Evolutionary conservation across 2,888 invertebrate species (phyloP).

Genomic region (Diogma glabrata): DNA sequence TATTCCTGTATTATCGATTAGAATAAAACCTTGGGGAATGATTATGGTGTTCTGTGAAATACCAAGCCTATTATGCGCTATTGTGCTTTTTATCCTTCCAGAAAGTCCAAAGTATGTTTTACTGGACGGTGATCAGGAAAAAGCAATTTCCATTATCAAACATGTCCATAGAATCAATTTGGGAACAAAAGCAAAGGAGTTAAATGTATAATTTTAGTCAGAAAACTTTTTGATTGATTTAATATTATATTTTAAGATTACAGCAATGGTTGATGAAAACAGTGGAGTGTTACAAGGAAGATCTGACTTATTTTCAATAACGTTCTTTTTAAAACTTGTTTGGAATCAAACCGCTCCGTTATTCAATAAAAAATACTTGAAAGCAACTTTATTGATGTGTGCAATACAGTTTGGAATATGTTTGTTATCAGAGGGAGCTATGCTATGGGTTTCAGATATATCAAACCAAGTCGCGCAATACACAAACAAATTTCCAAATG

Average conservation of each 20-base stretch:
- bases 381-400: constrained; percentile 27
- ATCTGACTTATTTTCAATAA: too few species aligned
- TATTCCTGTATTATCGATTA: constrained; percentile 24
- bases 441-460: constrained; percentile 33
- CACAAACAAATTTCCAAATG: constrained; percentile 23
- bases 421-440: constrained; percentile 28
- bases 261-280: neutral
- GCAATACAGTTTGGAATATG: constrained; percentile 30
- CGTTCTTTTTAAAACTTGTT: too few species aligned
- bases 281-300: too few species aligned
- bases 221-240: too few species aligned
- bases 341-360: constrained; percentile 31
- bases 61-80: constrained; percentile 28
- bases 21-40: constrained; percentile 31
- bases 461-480: constrained; percentile 28
- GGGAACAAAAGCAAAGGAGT: too few species aligned
- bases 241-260: constrained; percentile 1
- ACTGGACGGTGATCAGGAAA: constrained; percentile 23
- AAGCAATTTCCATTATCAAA: too few species aligned
- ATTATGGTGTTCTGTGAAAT: constrained; percentile 30
- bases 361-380: constrained; percentile 26
- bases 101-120: constrained; percentile 33
- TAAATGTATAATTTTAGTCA: too few species aligned
- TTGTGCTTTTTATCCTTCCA: constrained; percentile 27
- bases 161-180: too few species aligned